Evolutionary conservation across 2,113 vertebrate genomes (phyloP), one percentile per base, ranked within the genome.

Genomic region (Dicerorhinus sumatrensis): DNA sequence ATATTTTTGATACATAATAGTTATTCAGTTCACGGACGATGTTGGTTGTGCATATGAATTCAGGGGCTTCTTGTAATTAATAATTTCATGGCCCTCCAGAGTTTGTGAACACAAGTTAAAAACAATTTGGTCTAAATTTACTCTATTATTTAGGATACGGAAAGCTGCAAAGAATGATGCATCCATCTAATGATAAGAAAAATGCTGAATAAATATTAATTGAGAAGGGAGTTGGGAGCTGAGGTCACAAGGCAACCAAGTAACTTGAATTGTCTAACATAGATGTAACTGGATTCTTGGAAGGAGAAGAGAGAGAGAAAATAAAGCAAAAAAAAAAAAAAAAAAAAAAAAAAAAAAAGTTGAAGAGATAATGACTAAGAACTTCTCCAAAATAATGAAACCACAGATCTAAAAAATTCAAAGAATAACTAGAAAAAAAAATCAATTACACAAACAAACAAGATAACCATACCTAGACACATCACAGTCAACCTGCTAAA

Each of bases 331-430:
- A 91, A 81, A 31, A 87, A 73, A 75, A 75, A 31, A 87, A 73
- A 75, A 75, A n/a, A 86, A 86, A 60, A 91, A 81, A 86, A 86
- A 60, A 91, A 81, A 31, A 87, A 73, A 75, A 75, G 67, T 14
- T 70, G 33, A 86, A 73, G 18, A 65, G 73, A 65, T 48, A 70
- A 23, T n/a, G 39, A 80, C 7, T 62, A 31, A 91, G 18, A 94
- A 46, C n/a, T 84, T 63, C 51, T 89, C 8, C 85, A 86, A n/a
- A 67, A 73, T 21, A 94, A 65, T 85, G 12, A 67, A 86, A 81
- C 18, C 46, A 63, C 2, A 70, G 21, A 62, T 51, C 17, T 51
- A 70, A 73, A 63, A 94, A 36, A 31, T 58, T 91, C 36, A 18
- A 65, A 72, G 17, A 7, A 80, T 39, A 65, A 81, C 58, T 39